Evolutionary conservation across 2,888 invertebrate genomes (phyloP).

Genomic region (Archips xylosteana): DNA sequence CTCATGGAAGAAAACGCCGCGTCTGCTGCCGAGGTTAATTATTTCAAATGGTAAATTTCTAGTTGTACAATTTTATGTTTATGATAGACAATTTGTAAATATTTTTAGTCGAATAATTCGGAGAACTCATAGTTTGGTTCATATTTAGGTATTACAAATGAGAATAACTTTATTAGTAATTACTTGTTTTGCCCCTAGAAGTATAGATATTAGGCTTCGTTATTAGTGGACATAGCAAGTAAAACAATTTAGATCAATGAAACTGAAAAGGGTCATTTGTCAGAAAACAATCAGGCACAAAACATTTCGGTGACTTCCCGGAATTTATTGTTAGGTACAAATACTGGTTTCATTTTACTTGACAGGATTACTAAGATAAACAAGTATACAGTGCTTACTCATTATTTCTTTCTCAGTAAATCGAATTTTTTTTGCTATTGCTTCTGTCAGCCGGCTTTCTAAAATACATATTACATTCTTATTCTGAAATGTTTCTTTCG

Average conservation of each 20-base stretch:
- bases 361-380: neutral
- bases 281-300: neutral
- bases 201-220: neutral
- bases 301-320: slow-evolving; percentile 11
- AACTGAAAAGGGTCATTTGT: neutral
- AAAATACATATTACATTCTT: neutral
- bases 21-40: slow-evolving; percentile 10
- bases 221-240: neutral
- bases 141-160: too few species aligned
- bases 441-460: neutral
- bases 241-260: neutral
- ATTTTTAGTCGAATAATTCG: neutral
- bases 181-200: slow-evolving; percentile 1
- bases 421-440: neutral
- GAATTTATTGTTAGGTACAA: neutral
- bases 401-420: slow-evolving; percentile 5
- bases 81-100: neutral
- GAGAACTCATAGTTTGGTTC: too few species aligned
- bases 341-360: neutral
- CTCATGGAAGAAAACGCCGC: slow-evolving; percentile 23
- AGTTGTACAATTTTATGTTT: slow-evolving; percentile 3
- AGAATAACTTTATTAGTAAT: neutral
- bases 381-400: neutral
- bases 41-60: slow-evolving; percentile 13
- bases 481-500: too few species aligned